Percentiles rank a stretch among this genome's conserved stretches.
phyloP scores from a whole-genome alignment of 2,888 invertebrate genomes.

The Platypus cylindrus region DNA sequence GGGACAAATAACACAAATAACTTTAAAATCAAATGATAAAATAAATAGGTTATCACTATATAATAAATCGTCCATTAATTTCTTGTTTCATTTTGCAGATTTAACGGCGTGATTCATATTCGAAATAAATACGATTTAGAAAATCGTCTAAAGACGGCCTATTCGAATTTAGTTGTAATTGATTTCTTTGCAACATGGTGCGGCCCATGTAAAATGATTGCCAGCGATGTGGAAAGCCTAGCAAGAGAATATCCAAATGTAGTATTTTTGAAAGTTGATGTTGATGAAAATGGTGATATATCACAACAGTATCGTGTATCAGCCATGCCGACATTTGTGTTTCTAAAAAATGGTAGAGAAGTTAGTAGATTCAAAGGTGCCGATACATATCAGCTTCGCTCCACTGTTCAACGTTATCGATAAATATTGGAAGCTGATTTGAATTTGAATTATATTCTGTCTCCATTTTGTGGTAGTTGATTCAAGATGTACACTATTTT shows the following conservation, averaged over 20 bases:
- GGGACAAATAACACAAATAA: too few species aligned
- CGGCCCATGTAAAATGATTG: conserved; percentile 79
- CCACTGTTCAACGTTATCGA: conserved; percentile 42
- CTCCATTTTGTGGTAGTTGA: too few species aligned
- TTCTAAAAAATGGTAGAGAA: conserved; percentile 56
- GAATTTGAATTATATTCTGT: too few species aligned
- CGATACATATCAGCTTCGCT: conserved; percentile 52
- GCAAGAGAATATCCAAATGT: conserved; percentile 42
- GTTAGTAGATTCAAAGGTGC: conserved; percentile 67
- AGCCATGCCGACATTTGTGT: conserved; percentile 81
- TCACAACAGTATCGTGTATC: conserved; percentile 59
- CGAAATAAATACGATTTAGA: conserved; percentile 51
- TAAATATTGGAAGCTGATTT: too few species aligned
- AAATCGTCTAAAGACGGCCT: conserved; percentile 56
- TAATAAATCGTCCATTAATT: too few species aligned
- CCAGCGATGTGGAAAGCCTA: conserved; percentile 61
- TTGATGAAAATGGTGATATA: conserved; percentile 72
- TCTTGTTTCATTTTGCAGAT: conserved; percentile 10
- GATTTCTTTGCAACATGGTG: conserved; percentile 88
- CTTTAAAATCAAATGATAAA: too few species aligned
- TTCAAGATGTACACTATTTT: too few species aligned
- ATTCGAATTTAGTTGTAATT: conserved; percentile 64
- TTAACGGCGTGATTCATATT: conserved; percentile 13
- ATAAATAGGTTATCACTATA: too few species aligned
- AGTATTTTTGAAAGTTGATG: conserved; percentile 48